Evolutionary conservation across 2,888 invertebrate species (phyloP), one percentile per base, ranked within the genome.

Genomic region (Syrphus vitripennis): DNA sequence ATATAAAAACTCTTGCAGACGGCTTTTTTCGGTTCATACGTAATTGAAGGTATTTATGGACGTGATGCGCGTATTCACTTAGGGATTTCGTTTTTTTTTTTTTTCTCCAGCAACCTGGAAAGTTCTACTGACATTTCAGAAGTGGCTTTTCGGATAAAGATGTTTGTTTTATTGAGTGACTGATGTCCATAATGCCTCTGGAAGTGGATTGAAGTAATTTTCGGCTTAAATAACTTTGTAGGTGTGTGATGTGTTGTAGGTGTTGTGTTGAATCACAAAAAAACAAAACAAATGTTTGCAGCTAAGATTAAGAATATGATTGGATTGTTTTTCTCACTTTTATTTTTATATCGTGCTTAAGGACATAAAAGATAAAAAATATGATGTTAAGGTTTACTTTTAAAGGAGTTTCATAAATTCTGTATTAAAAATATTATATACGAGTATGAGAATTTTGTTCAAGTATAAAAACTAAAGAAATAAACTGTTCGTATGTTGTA

Each of bases 121-220:
- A 67, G 31, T 37, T 34, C 24, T 48, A 48, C 26, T 67, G n/a
- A 34, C 19, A 42, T 69, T 61, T 69, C 37, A 48, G 48, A 48
- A n/a, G 29, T 29, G 71, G 16, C 55, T 74, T 53, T n/a, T 63
- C 31, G 71, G 75, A 61, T 75, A 37, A 26, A 59, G 61, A 75
- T 81, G 84, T 82, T 86, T 82, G 77, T 69, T 86, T 86, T 86
- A 82, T 77, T 86, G 69, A 82, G 86, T 74, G 77, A 77, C 82
- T 81, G 81, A 72, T 74, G 79, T 69, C 78, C 71, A 69, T 74
- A 79, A 74, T 69, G 53, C 53, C 26, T 31, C 29, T 57, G 16
- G 31, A 42, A 79, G 37, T 74, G 55, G 50, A 83, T 74, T 69
- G 72, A 29, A 75, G 71, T 21, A 37, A 74, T 48, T 48, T 37